phyloP scores from a whole-genome alignment of 1,140 invertebrate genomes.

The Bombus sylvicola region DNA sequence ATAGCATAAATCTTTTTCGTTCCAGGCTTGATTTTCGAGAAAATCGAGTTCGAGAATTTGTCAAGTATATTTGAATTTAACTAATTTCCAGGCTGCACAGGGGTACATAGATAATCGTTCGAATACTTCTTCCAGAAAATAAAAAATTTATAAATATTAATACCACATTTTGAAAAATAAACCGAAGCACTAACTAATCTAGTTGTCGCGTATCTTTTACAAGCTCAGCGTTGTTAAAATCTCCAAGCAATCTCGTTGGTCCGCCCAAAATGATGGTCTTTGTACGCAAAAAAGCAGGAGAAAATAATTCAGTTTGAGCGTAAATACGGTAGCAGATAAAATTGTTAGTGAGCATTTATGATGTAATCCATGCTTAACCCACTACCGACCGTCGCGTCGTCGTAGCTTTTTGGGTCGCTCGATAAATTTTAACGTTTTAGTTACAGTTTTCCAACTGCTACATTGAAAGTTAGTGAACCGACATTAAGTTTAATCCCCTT shows the following conservation, averaged over 20 bases:
- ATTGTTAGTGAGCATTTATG: slow-evolving; percentile 36
- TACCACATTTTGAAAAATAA: background rate
- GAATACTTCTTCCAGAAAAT: too few species aligned
- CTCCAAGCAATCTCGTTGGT: background rate
- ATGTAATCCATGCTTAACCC: slow-evolving; percentile 45
- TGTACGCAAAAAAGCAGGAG: background rate
- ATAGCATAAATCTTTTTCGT: too few species aligned
- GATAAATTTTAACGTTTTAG: slow-evolving; percentile 41
- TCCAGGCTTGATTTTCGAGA: too few species aligned
- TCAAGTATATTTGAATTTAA: too few species aligned
- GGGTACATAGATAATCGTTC: too few species aligned
- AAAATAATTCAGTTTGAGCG: slow-evolving; percentile 22
- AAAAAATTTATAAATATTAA: background rate
- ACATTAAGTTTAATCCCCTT: slow-evolving; percentile 10
- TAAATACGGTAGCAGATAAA: slow-evolving; percentile 24
- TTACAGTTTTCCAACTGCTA: slow-evolving; percentile 16
- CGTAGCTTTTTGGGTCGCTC: slow-evolving; percentile 31
- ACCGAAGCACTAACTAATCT: background rate
- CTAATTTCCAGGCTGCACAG: too few species aligned
- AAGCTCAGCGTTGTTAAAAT: background rate
- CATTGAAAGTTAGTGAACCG: slow-evolving; percentile 1
- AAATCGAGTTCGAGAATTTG: too few species aligned
- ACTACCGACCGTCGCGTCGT: background rate
- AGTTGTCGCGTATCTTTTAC: background rate
- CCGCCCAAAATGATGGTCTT: background rate